Base-by-base conservation (phyloP, 2,888 invertebrate species). In the Pristionchus arcanus region DNA sequence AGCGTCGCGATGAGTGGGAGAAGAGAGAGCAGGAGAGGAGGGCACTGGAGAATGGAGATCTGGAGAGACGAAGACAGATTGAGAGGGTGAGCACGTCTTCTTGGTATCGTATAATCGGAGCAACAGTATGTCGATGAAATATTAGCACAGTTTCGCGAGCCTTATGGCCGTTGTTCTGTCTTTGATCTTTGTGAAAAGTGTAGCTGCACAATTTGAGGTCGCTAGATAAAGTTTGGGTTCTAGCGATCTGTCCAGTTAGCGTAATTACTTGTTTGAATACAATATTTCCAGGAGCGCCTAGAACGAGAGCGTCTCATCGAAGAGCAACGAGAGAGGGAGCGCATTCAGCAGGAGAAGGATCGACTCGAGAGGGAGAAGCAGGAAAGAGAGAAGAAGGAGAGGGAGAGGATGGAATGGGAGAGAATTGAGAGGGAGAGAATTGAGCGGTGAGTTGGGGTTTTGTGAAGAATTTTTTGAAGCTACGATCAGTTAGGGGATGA, bases 1-100 rank as follows among this genome's bases (percentile, higher is more conserved):
- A 86, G 11, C 77, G 91, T 16, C 59, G 94, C 15, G 91, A 91
- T 13, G 94, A 95, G 89, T 94, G 94, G 94, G 94, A 94, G 84
- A 92, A 93, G 68, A 90, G 93, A n/a, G 94, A 94, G 87, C 90
- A 91, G 15, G 92, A 94, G 49, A 90, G 93, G n/a, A 49, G 92
- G 25, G 91, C 90, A 25, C 90, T 92, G 15, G 94, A 94, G 90
- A 92, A 93, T 88, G 91, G 90, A 2, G 93, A 89, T 37, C 37
- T 89, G 25, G 89, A 77, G 19, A 55, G 89, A 28, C 19, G 89
- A 13, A 34, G 89, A 59, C 77, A 81, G 42, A 63, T 81, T 28
- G 89, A 89, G 42, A 55, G 87, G 34, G 87, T 53, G 87, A 37
- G n/a, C n/a, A n/a, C n/a, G n/a, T n/a, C n/a, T n/a, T n/a, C n/a